A percentile compares a stretch with the other conserved stretches of the same genome.
Conservation (phyloP, 1,140 invertebrate species). For the Thaumatotibia leucotreta region DNA sequence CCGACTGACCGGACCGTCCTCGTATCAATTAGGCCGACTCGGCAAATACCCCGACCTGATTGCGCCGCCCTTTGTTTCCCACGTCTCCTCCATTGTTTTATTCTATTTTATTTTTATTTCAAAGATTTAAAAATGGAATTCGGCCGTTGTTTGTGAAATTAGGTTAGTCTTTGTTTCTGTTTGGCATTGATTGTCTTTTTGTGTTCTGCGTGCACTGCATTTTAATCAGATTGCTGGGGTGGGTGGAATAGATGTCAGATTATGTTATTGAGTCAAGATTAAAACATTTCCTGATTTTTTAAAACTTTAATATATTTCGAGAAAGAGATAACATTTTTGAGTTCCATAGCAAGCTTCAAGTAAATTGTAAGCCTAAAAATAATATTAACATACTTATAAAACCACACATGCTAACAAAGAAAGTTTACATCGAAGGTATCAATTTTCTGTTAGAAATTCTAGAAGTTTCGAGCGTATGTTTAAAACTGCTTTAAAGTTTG, state of each 20-base stretch:
- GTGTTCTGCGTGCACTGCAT: not conserved
- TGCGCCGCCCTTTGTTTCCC: conserved; percentile 6
- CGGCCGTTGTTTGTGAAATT: not conserved
- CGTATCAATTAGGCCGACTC: not conserved
- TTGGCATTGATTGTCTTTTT: conserved; percentile 2
- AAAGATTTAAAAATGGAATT: conserved; percentile 11
- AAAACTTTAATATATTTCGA: too few relatives aligned
- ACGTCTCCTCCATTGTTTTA: conserved; percentile 9
- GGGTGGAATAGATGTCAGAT: too few relatives aligned
- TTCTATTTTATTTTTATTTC: conserved; percentile 7
- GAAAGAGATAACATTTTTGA: not conserved
- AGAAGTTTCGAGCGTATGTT: not conserved
- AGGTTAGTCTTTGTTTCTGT: not conserved
- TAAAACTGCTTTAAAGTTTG: not conserved
- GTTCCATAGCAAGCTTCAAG: not conserved
- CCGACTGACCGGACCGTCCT: not conserved
- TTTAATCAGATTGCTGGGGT: too few relatives aligned
- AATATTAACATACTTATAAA: not conserved
- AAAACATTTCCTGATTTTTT: too few relatives aligned
- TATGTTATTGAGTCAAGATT: too few relatives aligned
- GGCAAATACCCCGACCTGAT: not conserved
- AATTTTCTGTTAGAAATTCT: not conserved
- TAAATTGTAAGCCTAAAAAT: not conserved
- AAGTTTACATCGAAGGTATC: not conserved
- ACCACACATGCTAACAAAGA: not conserved